Evolutionary conservation across 2,888 invertebrate species (phyloP).

Genomic region (Netelia virgata): DNA sequence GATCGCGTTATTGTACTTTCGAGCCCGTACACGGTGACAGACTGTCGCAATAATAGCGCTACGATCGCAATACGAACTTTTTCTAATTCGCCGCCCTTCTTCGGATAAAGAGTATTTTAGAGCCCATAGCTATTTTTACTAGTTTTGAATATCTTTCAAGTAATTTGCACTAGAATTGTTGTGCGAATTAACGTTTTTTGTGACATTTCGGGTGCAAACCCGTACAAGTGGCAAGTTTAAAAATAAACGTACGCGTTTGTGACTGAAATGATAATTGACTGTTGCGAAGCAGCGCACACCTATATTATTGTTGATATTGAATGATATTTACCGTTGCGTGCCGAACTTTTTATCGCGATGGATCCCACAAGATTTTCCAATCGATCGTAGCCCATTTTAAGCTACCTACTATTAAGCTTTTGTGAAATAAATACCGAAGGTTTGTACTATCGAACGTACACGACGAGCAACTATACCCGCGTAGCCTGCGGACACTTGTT

Average conservation of each 20-base stretch:
- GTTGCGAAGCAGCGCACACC: too few relatives aligned
- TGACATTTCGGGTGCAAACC: too few relatives aligned
- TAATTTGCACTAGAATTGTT: too few relatives aligned
- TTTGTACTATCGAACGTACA: background rate
- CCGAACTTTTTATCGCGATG: background rate
- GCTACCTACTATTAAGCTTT: background rate
- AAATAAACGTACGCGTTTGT: too few relatives aligned
- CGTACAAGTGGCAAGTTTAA: too few relatives aligned
- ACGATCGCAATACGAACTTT: background rate
- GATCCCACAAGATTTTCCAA: background rate
- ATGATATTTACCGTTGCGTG: background rate
- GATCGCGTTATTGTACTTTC: background rate
- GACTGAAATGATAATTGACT: too few relatives aligned
- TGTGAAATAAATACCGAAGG: background rate
- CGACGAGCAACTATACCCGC: too few relatives aligned
- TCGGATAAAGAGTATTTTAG: background rate
- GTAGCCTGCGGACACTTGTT: background rate
- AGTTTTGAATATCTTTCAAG: background rate
- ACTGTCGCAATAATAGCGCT: background rate
- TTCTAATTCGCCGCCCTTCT: background rate
- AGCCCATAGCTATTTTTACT: background rate
- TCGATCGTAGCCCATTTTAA: background rate
- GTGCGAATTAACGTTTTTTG: too few relatives aligned
- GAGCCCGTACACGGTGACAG: background rate
- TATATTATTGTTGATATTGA: too few relatives aligned